Conservation (phyloP, 2,888 invertebrate species). For the Pherbina coryleti region DNA sequence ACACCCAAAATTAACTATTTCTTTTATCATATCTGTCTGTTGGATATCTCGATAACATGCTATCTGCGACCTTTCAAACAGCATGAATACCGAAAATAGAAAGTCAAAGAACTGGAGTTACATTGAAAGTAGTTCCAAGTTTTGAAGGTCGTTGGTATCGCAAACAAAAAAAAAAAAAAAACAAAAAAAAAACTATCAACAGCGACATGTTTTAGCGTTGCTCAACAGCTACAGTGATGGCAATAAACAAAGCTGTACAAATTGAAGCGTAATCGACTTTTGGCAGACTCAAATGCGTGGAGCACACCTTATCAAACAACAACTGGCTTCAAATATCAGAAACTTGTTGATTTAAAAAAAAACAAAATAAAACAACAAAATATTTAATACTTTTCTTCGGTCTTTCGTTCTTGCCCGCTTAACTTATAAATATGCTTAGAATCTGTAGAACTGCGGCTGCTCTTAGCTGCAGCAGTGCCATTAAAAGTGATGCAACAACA, state of each 20-base stretch:
- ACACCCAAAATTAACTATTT: background rate
- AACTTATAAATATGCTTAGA: too few species aligned
- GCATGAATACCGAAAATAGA: background rate
- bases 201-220: background rate
- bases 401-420: background rate
- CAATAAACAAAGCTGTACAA: background rate
- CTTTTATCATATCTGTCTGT: too few species aligned
- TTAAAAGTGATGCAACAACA: background rate
- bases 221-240: background rate
- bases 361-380: background rate
- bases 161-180: background rate
- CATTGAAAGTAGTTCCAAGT: background rate
- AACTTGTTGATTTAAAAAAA: background rate
- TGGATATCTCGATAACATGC: too few species aligned
- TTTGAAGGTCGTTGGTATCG: background rate
- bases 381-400: background rate
- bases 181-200: background rate
- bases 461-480: too few species aligned
- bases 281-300: background rate
- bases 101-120: slow-evolving; percentile 1
- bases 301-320: background rate
- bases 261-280: background rate
- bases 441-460: too few species aligned
- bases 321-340: background rate
- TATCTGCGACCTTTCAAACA: background rate